Percentiles rank a stretch among this genome's conserved stretches.
Conservation (phyloP, 2,113 vertebrate genomes). For the Rhinogobius similis region DNA sequence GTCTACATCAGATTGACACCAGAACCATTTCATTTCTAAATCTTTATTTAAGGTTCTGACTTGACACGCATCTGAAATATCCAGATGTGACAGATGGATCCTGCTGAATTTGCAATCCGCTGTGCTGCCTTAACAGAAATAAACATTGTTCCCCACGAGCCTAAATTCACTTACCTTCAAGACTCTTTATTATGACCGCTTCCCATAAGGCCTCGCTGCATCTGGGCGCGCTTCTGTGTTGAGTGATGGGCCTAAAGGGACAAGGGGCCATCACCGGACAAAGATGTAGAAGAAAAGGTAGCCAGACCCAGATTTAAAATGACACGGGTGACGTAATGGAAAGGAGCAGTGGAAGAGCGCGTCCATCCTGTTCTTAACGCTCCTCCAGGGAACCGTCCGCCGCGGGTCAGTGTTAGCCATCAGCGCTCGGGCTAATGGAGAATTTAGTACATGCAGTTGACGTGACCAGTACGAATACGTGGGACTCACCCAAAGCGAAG, state of each 20-base stretch:
- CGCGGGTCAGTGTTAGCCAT: constrained; percentile 85
- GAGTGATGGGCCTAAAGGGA: constrained; percentile 47
- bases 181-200: constrained; percentile 46
- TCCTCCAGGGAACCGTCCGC: constrained; percentile 58
- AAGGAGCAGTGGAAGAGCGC: constrained; percentile 30
- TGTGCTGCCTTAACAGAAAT: background rate
- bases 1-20: background rate
- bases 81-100: background rate
- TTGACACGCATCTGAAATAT: background rate
- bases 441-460: constrained; percentile 27
- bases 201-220: constrained; percentile 47
- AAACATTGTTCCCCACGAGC: constrained; percentile 46
- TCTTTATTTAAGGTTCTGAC: background rate
- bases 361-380: constrained; percentile 65
- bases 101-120: background rate
- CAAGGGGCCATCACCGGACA: constrained; percentile 47
- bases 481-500: too few relatives aligned
- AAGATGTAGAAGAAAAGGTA: constrained; percentile 29
- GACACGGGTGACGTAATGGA: constrained; percentile 45
- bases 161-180: constrained; percentile 62
- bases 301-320: constrained; percentile 42
- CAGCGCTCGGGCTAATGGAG: constrained; percentile 73
- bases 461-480: background rate
- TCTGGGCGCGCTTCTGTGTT: constrained; percentile 19
- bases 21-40: background rate